Evolutionary conservation across 2,113 vertebrate species (phyloP), one percentile per base, ranked within the genome.

Genomic region (Lampris incognitus): DNA sequence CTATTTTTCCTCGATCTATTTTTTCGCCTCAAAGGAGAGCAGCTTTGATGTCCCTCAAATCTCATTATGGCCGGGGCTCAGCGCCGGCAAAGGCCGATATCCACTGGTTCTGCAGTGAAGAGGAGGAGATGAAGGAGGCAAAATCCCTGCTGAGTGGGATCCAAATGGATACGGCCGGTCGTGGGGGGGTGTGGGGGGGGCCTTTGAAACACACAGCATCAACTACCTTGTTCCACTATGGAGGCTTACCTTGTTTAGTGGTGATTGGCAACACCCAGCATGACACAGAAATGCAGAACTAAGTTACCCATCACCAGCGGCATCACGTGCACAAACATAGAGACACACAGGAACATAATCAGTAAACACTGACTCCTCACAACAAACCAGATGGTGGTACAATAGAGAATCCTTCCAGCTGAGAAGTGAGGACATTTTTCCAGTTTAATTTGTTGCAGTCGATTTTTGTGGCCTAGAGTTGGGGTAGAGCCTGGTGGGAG

Each of bases 11-110:
- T 72, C 49, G 5, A 85, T 92, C 87, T 87, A 72, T 89, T 88
- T 85, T 87, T 37, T 55, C 77, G 72, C 84, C 82, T 91, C 82
- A 89, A 91, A 92, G 81, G 75, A 89, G 80, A 70, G 68, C 78
- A 80, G 86, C 93, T 93, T 93, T 93, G 92, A 94, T 92, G 91
- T 93, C 85, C 87, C 87, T 91, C 85, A 93, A 94, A 95, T 94
- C 93, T 94, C 91, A 94, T 95, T 94, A 94, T 77, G 60, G 65
- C 54, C 39, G 60, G 66, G 78, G 86, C 81, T 85, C 82, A 56
- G 81, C 54, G 62, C 72, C 63, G 59, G 79, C 83, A 78, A 75
- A 82, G 77, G 57, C 85, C 72, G 84, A 89, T 92, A 91, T 86
- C 75, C 78, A 74, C 76, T 82, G 84, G 83, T 86, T 86, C 66